Conservation (phyloP, 2,113 vertebrate species). For the Todiramphus chloris region DNA sequence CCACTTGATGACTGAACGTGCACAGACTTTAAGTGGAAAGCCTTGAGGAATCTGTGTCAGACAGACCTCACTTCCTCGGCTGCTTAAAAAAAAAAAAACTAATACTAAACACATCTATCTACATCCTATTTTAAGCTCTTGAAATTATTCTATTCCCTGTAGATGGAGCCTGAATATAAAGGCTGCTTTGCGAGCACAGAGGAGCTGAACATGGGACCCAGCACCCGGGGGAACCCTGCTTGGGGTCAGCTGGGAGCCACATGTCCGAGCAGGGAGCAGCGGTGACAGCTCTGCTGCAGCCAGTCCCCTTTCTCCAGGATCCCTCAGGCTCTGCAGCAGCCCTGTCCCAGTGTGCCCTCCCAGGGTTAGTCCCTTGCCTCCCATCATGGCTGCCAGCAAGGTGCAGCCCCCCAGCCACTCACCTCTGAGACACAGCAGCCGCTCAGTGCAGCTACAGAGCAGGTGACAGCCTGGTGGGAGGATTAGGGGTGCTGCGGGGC, state of each 20-base stretch:
- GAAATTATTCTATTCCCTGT: conserved; percentile 49
- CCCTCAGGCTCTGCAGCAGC: not conserved
- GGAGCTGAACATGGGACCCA: not conserved
- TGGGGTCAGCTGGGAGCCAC: not conserved
- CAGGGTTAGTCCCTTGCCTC: not conserved
- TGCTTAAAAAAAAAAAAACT: conserved; percentile 15
- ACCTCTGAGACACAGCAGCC: not conserved
- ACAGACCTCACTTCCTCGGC: not conserved
- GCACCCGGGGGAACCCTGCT: not conserved
- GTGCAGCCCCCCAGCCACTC: not conserved
- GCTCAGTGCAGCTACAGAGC: not conserved
- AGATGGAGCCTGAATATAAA: conserved; percentile 51
- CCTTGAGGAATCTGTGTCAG: conserved; percentile 43
- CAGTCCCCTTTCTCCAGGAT: not conserved
- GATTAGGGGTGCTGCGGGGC: not conserved
- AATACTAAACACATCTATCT: conserved; percentile 29
- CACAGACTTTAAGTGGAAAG: conserved; percentile 5
- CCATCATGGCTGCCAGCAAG: not conserved
- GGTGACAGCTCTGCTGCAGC: not conserved
- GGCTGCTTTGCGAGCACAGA: not conserved
- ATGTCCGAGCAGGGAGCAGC: rapidly evolving
- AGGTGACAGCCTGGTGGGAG: not conserved
- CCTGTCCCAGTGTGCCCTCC: not conserved
- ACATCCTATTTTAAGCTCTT: conserved; percentile 60
- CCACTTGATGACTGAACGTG: not conserved